Base-by-base conservation (phyloP, 2,888 invertebrate species). In the Mesorhabditis spiculigera region DNA sequence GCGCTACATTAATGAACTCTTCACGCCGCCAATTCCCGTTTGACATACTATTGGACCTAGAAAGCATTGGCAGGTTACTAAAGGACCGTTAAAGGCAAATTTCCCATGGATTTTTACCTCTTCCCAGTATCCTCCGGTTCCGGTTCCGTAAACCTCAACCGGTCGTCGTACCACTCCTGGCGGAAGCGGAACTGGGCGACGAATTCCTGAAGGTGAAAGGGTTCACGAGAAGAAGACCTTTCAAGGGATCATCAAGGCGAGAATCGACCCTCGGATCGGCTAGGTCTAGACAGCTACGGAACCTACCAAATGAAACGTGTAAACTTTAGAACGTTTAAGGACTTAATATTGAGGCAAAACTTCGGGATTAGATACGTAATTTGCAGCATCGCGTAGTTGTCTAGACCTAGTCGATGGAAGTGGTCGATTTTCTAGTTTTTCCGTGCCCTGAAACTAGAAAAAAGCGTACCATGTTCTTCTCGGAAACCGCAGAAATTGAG, bases 121-220 rank as follows among this genome's bases (percentile, higher is more conserved):
- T 50, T 50, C 6, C 50, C 13, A 6, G 50, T 10, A 50, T 50
- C 50, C 58, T 50, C 50, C 50, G 50, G 50, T 50, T 50, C 50
- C 13, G 78, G 75, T 42, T 79, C 76, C 45, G 77, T 77, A 73
- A 83, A 85, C 28, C 79, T 65, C n/a, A 85, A 75, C 45, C 85
- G 76, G 64, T 82, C 81, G 64, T 85, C 85, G 67, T 76, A 82
- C 85, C 85, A 85, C 73, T 83, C 81, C 69, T 85, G 85, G 42
- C 86, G 82, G 66, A 85, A 83, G 10, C 85, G 82, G 65, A 85
- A 85, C 68, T 85, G 85, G 3, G 83, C 85, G 6, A 84, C 83
- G 68, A 82, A 85, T 66, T 85, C 85, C 83, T 84, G 67, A 43
- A 79, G 66, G n/a, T 5, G 62, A 44, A 4, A 64, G n/a, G n/a